Evolutionary conservation across 53 echinoderm and acorn worm species (phyloP), one percentile per base, ranked within the genome.

Genomic region (Actinopyga echinites): DNA sequence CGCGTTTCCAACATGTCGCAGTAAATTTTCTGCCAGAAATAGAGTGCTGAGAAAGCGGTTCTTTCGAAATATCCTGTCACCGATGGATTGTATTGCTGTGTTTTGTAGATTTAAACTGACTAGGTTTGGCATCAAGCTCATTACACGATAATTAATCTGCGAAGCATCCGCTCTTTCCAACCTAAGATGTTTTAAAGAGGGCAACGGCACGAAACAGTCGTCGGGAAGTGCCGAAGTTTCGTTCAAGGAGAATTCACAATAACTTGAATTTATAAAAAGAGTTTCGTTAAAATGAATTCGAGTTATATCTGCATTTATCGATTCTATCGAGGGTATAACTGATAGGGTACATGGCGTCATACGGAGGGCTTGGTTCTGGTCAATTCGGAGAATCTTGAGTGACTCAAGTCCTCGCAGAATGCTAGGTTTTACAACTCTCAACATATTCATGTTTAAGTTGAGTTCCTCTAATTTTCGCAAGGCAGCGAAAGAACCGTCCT

Each of bases 101-200:
- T 43, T 80, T 44, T 80, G 81, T 4, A 80, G 63, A 7, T 80
- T 80, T 22, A 80, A 34, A 8, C 35, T 32, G 6, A 61, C 62
- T 23, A 80, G 32, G 35, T 80, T 80, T 57, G 81, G 81, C 63
- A 80, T 62, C 4, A 80, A 61, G 42, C 81, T 80, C 81, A 80
- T 80, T 15, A 80, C 38, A 26, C 81, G 60, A 23, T 80, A 62
- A 61, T 80, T 80, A 13, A 80, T 80, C 40, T 21, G 36, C 31
- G 81, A 80, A 17, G 81, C 81, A 36, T 80, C 60, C n/a, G 81
- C 40, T 40, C 81, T 36, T 45, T 80, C 81, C 30, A 80, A 61
- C 2, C 81, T 35, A 10, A 80, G 43, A 80, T 80, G 40, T 26
- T 42, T 34, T 22, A 80, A 43, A 5, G 60, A 62, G 23, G 58